These are phyloP conservation scores for Scylla paramamosain DNA, from an alignment of 1,140 invertebrate genomes.

Conservation along the genomic window DNA sequence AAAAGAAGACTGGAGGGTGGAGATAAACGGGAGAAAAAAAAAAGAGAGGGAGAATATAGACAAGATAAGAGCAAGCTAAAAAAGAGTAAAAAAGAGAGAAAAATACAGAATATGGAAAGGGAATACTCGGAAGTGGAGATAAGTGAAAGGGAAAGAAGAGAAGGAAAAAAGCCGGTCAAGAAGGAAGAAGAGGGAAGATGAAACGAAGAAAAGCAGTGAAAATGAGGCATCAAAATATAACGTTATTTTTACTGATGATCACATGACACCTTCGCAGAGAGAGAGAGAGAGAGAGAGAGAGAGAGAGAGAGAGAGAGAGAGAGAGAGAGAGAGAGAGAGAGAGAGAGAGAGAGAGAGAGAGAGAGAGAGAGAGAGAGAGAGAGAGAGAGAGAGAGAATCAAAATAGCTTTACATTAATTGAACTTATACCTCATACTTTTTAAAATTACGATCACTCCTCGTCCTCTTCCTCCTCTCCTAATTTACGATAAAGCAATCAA, in stretches of 20 bases:
- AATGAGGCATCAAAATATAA: too few species aligned
- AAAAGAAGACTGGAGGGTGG: background rate
- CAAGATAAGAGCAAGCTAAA: background rate
- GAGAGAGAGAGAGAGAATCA: slow-evolving; percentile 35
- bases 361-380: slow-evolving; percentile 48
- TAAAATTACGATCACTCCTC: too few species aligned
- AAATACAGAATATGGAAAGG: too few species aligned
- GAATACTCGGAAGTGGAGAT: too few species aligned
- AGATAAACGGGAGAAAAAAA: background rate
- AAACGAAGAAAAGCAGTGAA: too few species aligned
- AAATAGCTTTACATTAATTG: background rate
- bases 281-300: slow-evolving; percentile 40
- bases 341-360: slow-evolving; percentile 50
- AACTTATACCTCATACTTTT: background rate
- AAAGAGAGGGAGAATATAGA: background rate
- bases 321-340: slow-evolving; percentile 43
- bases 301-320: slow-evolving; percentile 49
- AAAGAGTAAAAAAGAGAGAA: background rate
- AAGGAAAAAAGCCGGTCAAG: too few species aligned
- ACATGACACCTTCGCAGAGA: too few species aligned
- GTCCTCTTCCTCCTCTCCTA: too few species aligned
- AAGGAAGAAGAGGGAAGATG: too few species aligned
- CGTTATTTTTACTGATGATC: too few species aligned
- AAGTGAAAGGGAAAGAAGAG: too few species aligned
- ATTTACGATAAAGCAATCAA: background rate